phyloP scores from a whole-genome alignment of 2,888 invertebrate species.

The Oeneis ivallda region DNA sequence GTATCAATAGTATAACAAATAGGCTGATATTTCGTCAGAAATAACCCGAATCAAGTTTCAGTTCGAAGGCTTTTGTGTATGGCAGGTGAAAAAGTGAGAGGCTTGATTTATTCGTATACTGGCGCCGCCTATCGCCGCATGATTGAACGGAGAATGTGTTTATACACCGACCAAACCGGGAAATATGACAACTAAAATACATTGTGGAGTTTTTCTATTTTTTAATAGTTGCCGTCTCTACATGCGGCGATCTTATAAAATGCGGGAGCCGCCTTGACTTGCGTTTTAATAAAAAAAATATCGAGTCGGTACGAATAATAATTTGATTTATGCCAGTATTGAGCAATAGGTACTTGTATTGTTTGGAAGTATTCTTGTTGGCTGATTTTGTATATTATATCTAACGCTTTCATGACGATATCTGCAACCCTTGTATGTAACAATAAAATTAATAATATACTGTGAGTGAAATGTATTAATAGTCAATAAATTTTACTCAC shows the following conservation, averaged over 20 bases:
- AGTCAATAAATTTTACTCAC: no score
- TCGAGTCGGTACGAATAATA: constrained; percentile 55
- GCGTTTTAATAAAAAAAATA: constrained; percentile 64
- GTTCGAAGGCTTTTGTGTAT: constrained; percentile 79
- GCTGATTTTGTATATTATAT: constrained; percentile 66
- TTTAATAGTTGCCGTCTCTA: constrained; percentile 46
- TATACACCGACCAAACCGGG: constrained; percentile 73
- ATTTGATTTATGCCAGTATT: constrained; percentile 68
- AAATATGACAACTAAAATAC: constrained; percentile 75
- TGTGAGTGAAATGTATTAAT: no score
- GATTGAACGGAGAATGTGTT: constrained; percentile 80
- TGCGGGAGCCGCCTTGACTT: constrained; percentile 52
- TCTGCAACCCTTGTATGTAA: background rate
- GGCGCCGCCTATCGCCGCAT: constrained; percentile 77
- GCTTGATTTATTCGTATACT: constrained; percentile 77
- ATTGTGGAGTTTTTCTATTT: constrained; percentile 54
- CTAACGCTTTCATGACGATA: constrained; percentile 52
- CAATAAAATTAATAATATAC: background rate
- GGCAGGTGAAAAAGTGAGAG: constrained; percentile 82
- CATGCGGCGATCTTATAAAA: constrained; percentile 51
- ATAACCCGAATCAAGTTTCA: constrained; percentile 82
- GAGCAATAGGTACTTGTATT: constrained; percentile 58
- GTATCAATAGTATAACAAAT: constrained; percentile 82
- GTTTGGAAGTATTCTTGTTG: constrained; percentile 56
- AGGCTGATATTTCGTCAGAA: constrained; percentile 81